Conservation (phyloP, 2,797 vertebrate genomes). For the Dendrocincla fuliginosa region DNA sequence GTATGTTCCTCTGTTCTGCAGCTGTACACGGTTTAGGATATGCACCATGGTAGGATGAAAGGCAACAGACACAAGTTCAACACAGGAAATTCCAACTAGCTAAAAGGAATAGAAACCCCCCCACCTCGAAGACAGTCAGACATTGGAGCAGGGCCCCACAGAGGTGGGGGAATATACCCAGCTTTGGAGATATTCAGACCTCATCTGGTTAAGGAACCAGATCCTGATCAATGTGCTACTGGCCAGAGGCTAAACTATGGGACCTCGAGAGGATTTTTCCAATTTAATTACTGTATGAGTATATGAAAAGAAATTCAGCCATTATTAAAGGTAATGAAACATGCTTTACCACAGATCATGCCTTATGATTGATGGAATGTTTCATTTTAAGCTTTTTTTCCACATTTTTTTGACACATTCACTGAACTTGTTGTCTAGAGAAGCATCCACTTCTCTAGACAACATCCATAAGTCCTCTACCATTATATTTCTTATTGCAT, state of each 20-base stretch:
- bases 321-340: not conserved
- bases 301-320: not conserved
- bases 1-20: not conserved
- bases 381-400: not conserved
- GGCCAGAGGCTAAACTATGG: not conserved
- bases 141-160: not conserved
- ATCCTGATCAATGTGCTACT: not conserved
- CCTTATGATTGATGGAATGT: not conserved
- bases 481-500: not conserved
- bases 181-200: not conserved
- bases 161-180: not conserved
- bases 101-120: not conserved
- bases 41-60: not conserved
- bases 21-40: not conserved
- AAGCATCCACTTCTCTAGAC: too few species aligned
- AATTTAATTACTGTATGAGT: not conserved
- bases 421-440: not conserved
- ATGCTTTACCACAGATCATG: not conserved
- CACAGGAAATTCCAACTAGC: not conserved
- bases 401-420: not conserved
- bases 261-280: not conserved
- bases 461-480: not conserved
- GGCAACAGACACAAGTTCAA: not conserved
- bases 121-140: not conserved
- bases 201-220: not conserved